These are phyloP conservation scores for Diaprepes abbreviatus DNA, from an alignment of 2,888 invertebrate species.

Conservation along the genomic window DNA sequence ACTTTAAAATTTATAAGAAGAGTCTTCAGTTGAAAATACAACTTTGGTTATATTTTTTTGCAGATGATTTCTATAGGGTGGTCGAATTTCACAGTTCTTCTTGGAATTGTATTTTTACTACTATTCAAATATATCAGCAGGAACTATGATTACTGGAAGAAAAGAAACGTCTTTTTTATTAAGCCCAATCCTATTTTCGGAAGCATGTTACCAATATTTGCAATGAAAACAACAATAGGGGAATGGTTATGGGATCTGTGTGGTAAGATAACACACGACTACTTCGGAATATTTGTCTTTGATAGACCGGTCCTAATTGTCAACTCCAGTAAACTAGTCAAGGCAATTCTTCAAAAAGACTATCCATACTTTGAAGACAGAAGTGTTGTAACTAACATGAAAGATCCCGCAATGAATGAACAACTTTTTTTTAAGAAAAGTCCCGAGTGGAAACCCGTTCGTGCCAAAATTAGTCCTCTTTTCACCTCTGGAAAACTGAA, in stretches of 20 bases:
- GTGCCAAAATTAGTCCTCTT: conserved; percentile 70
- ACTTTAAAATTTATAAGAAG: too few relatives aligned
- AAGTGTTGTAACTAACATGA: conserved; percentile 65
- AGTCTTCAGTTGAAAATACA: too few relatives aligned
- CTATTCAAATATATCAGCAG: conserved; percentile 54
- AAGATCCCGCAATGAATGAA: conserved; percentile 66
- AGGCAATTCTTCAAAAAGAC: conserved; percentile 68
- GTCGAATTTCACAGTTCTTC: background rate
- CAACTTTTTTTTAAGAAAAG: conserved; percentile 68
- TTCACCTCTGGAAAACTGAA: conserved; percentile 73
- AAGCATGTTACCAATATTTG: conserved; percentile 47
- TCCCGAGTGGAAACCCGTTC: conserved; percentile 70
- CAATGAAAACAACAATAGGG: conserved; percentile 28
- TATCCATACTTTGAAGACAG: conserved; percentile 69
- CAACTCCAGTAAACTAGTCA: conserved; percentile 68
- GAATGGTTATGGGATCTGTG: conserved; percentile 30
- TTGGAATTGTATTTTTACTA: background rate
- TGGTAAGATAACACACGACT: conserved; percentile 56
- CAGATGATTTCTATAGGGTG: background rate
- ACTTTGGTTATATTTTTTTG: background rate
- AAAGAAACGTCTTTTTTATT: conserved; percentile 52
- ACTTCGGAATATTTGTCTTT: conserved; percentile 69
- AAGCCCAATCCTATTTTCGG: conserved; percentile 56
- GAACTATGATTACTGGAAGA: conserved; percentile 57
- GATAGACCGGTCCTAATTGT: conserved; percentile 68